Base-by-base conservation (phyloP, 2,113 vertebrate genomes). In the Neogale vison region DNA sequence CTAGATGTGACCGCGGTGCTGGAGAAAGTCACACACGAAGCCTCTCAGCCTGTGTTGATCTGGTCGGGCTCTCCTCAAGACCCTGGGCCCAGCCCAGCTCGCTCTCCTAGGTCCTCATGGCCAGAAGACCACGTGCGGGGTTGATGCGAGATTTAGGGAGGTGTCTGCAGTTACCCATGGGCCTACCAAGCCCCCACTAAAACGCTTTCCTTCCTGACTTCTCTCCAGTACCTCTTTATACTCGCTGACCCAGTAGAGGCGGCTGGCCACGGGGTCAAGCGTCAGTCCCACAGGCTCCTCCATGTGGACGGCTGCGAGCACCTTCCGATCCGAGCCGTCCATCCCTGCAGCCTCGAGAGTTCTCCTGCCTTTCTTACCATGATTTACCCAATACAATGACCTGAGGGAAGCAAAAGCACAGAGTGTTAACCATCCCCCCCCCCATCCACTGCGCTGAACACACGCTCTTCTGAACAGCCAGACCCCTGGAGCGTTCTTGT, bases 231-330 rank as follows among this genome's bases (percentile, higher is more conserved):
- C 99, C 99, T 99, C 98, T 97, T 99, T 99, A 84, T 99, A 98
- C 92, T 98, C 98, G 80, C 99, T 99, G 98, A 99, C 99, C 99
- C 99, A 99, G 98, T 99, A 99, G 0, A 99, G 98, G 59, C 99
- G 99, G 83, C 98, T 97, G 42, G 98, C 98, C 61, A 99, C 98
- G 0, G 99, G 98, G 79, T 99, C 99, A 77, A 99, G 97, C 1
- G 98, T 99, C 85, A 99, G 98, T 18, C 99, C 98, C 76, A 99
- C 97, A 2, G 99, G 99, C 10, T 98, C 97, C 97, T 99, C 99
- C 90, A 99, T 98, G 50, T 99, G 99, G 80, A 99, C 93, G 4
- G 99, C 98, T 0, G 90, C 89, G 85, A 99, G 97, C 36, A 99
- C 95, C 31, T 52, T 98, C 81, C 99, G 95, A 39, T 99, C 98